Evolutionary conservation across 2,888 invertebrate genomes (phyloP), one percentile per base, ranked within the genome.

Genomic region (Synanthedon tipuliformis): DNA sequence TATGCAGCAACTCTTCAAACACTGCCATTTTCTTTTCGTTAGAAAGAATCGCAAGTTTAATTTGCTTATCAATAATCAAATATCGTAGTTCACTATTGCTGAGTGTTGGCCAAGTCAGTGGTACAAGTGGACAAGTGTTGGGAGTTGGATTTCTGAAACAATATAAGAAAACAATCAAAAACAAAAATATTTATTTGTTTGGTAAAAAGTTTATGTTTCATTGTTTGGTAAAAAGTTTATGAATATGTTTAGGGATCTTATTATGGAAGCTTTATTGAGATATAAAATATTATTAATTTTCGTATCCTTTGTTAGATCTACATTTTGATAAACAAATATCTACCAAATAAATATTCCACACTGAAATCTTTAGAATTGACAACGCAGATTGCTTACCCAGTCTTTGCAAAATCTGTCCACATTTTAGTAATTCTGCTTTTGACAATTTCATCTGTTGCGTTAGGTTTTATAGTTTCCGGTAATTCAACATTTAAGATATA

Each of bases 361-460:
- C 7, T 27, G 0, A 27, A 27, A 7, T 27, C 7, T 27, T 27
- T 27, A 7, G 27, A 34, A 34, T 34, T 34, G 0, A 34, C 2
- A 34, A 8, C 8, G 27, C 8, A 51, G 56, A 16, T 23, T 23
- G 23, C 40, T 49, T 66, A 89, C 80, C 89, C 86, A 61, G 71
- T 72, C 64, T 88, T 89, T 0, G 91, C 92, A 68, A 92, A 92
- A 62, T 92, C 90, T 0, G 90, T 88, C 91, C 92, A 91, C 73
- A 91, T 72, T 16, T 77, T 68, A n/a, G 86, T 77, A 63, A 91
- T 72, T 27, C 79, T 75, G 23, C 82, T 70, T 4, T 85, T 73
- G 8, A 89, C 76, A 18, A 77, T 54, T 56, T 62, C 66, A 59
- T 84, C 87, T 3, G 67, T 70, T 34, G 72, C 67, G 12, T 69